phyloP scores from a whole-genome alignment of 2,888 invertebrate species.

The Caenorhabditis sp. region DNA sequence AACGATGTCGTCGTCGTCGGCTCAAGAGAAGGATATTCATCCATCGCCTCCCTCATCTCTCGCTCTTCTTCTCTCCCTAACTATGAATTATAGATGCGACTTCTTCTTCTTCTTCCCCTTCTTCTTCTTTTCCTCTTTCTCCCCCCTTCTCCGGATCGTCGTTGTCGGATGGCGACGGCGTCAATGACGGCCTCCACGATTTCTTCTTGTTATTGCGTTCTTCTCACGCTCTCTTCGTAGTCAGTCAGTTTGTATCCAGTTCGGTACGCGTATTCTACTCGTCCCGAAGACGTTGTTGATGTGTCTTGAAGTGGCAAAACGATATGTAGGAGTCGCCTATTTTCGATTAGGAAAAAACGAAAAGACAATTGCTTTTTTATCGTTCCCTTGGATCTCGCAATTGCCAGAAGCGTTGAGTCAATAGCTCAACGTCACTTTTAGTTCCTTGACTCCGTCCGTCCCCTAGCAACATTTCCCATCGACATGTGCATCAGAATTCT shows the following conservation, averaged over 20 bases:
- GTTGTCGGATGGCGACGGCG: constrained; percentile 19
- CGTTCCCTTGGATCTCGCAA: not conserved
- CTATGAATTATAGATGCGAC: constrained; percentile 58
- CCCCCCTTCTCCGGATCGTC: too few species aligned
- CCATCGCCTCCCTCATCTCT: too few species aligned
- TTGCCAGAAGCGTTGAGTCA: too few species aligned
- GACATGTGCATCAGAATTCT: constrained; percentile 11
- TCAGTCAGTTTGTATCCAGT: constrained; percentile 24
- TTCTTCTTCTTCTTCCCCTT: constrained; percentile 26
- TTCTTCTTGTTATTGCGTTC: constrained; percentile 17
- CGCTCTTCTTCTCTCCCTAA: constrained; percentile 7
- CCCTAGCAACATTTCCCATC: constrained; percentile 18
- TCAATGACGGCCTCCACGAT: too few species aligned
- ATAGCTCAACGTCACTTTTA: constrained; percentile 29
- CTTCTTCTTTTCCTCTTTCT: too few species aligned
- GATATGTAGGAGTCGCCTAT: too few species aligned
- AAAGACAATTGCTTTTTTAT: constrained; percentile 26
- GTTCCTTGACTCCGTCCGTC: too few species aligned
- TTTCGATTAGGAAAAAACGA: constrained; percentile 48
- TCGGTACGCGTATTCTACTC: constrained; percentile 12
- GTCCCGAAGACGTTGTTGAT: not conserved
- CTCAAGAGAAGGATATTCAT: constrained; percentile 18
- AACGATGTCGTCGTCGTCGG: constrained; percentile 31
- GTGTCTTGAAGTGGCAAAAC: too few species aligned
- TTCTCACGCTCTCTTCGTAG: not conserved